Conservation (phyloP, 2,797 vertebrate species). For the Clarias laeviceps region DNA sequence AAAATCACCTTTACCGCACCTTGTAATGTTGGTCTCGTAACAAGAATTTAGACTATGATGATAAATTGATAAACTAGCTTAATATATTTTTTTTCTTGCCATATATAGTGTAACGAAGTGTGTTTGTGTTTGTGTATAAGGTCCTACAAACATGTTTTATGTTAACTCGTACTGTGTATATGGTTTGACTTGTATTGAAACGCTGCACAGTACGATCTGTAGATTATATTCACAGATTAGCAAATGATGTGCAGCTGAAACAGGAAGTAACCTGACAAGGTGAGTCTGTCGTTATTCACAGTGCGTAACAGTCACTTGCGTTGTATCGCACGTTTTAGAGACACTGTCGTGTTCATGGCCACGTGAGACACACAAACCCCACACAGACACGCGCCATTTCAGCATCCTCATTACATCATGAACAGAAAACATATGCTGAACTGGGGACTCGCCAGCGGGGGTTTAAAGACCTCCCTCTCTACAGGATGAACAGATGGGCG, state of each 20-base stretch:
- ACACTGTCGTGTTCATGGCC: neutral
- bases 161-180: neutral
- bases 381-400: neutral
- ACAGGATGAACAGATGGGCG: neutral
- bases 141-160: no score
- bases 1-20: neutral
- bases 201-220: neutral
- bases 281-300: neutral
- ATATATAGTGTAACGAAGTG: neutral
- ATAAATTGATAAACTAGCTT: neutral
- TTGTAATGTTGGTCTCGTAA: neutral
- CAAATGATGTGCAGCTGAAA: neutral
- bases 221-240: conserved; percentile 9
- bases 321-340: neutral
- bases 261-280: neutral
- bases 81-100: neutral
- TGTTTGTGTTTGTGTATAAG: neutral
- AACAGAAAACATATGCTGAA: neutral
- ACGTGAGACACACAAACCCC: neutral
- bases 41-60: neutral
- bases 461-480: neutral
- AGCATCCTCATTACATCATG: neutral
- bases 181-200: neutral
- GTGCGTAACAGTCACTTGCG: neutral
- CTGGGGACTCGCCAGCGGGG: neutral